Base-by-base conservation (phyloP, 2,113 vertebrate species). In the Oostethus manadensis region DNA sequence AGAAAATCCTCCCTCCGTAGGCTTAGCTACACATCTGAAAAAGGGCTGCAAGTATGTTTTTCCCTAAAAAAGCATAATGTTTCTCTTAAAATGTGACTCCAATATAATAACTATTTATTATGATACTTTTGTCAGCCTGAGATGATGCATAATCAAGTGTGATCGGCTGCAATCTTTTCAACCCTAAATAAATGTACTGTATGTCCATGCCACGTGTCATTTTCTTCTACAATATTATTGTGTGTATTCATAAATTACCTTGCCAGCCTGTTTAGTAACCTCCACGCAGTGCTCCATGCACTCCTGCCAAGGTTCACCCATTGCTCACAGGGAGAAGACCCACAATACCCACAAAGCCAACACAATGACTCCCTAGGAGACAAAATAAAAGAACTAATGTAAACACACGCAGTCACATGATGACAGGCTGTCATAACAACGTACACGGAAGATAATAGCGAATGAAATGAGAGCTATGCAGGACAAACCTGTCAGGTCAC, bases 221-320 rank as follows among this genome's bases (percentile, higher is more conserved):
- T 0, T 13, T 0, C 4, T 9, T 17, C 2, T 0, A 35, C 9
- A 4, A 2, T 11, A 20, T 20, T 38, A 1, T 9, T 14, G 8
- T 13, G 20, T 20, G 14, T 20, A 20, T 8, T 35, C 4, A 42
- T 17, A 11, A 46, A 72, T 79, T 53, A 90, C 89, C 83, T 88
- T 61, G 1, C 88, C 86, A 40, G 89, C 89, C 54, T 58, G 48
- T 60, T 73, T 85, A 23, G 86, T 80, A 55, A 90, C 82, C 53
- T 81, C 84, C 56, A 88, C 55, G 57, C 88, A 85, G 56, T 74
- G 64, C 20, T 89, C 84, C 89, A 89, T 82, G 40, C 89, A 90
- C 20, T 88, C 87, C 9, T 82, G 72, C 88, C 88, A 90, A 0
- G 74, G 65, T 29, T 89, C 86, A 40, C 49, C 63, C 88, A 90